Base-by-base conservation (phyloP, 2,797 vertebrate genomes). In the Cetoscarus ocellatus region DNA sequence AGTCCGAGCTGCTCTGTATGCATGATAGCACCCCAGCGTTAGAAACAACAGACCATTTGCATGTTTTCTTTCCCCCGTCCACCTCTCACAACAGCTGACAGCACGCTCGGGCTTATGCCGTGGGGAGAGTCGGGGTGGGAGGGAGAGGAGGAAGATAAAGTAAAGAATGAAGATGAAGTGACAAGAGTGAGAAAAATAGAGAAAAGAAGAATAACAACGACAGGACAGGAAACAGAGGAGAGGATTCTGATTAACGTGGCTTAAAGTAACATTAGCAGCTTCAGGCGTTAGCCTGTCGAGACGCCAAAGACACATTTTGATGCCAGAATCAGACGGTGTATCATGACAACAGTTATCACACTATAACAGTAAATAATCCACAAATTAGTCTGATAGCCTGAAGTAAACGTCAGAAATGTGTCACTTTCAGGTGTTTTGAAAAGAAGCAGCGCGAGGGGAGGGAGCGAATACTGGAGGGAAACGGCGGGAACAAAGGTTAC, bases 211-310 rank as follows among this genome's bases (percentile, higher is more conserved):
- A 14, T 58, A n/a, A 60, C 59, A 68, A 51, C 1, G 52, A 54
- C 0, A 17, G 34, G 38, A 27, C 14, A 14, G 35, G 58, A 42
- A 70, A 17, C 19, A 53, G 35, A 8, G 43, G 59, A 19, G 50
- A 52, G 67, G 44, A 14, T 55, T 54, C 50, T 62, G 66, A 76
- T 66, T 44, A 68, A 3, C 42, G 64, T 6, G 8, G 76, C 58
- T 81, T 57, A 74, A 79, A 80, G 83, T 73, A 76, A 77, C 59
- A 72, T 45, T 34, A 49, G 50, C 8, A 36, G 58, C 62, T 51
- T 40, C 15, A 3, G 69, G 19, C 58, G 69, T 58, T 19, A 11
- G 10, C 18, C 43, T 7, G 14, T 15, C 13, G 7, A 27, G 34
- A 36, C 5, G 34, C n/a, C 10, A 50, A 7, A 53, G 51, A n/a